phyloP scores from a whole-genome alignment of 2,797 vertebrate species.

The Microctenopoma lineatum region DNA sequence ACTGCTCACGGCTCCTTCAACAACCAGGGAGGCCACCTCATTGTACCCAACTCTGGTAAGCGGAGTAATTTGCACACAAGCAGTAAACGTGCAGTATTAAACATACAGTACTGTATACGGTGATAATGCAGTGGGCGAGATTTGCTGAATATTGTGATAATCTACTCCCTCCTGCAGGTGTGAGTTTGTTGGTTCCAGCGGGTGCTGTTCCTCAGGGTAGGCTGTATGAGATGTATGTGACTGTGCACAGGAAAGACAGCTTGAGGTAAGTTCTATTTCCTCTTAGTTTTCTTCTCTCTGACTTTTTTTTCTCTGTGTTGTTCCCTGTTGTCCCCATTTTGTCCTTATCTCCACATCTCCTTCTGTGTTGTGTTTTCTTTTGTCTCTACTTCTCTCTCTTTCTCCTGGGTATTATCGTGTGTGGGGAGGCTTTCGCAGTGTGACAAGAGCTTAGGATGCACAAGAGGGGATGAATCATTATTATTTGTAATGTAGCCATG shows the following conservation, averaged over 20 bases:
- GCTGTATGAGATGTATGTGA: conserved; percentile 97
- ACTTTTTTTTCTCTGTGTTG: conserved; percentile 6
- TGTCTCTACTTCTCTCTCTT: conserved; percentile 15
- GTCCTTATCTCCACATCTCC: conserved; percentile 28
- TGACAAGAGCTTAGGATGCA: conserved; percentile 28
- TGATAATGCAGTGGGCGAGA: no score
- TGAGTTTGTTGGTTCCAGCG: conserved; percentile 94
- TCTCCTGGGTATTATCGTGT: conserved; percentile 15
- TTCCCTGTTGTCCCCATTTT: conserved; percentile 27
- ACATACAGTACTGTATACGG: no score
- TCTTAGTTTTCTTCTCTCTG: conserved; percentile 2
- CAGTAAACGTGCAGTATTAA: no score
- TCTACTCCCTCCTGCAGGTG: conserved; percentile 81
- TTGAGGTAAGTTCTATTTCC: conserved; percentile 87
- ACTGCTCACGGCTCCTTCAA: conserved; percentile 94
- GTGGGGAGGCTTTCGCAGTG: conserved; percentile 28
- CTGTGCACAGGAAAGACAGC: conserved; percentile 94
- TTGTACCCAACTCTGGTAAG: conserved; percentile 93
- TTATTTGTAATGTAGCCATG: conserved; percentile 30
- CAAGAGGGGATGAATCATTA: conserved; percentile 27
- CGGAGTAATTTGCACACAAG: background rate
- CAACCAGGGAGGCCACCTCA: conserved; percentile 92
- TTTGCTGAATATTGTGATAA: no score
- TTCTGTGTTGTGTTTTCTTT: conserved; percentile 18
- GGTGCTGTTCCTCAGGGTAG: conserved; percentile 93